phyloP scores from a whole-genome alignment of 2,888 invertebrate species.

The Trichogramma dendrolimi region DNA sequence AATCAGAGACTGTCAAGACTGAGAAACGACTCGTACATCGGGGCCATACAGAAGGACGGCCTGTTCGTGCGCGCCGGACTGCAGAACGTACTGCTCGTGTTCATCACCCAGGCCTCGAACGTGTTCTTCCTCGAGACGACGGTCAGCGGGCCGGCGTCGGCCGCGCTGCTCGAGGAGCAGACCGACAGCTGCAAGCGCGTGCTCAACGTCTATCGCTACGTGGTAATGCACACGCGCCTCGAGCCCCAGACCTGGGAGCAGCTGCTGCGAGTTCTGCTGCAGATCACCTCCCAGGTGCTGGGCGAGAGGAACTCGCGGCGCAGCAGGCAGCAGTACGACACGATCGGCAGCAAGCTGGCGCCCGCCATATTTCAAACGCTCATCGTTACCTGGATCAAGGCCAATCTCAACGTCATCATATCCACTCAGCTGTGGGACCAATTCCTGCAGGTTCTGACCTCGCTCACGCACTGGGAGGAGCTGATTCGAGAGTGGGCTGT shows the following conservation, averaged over 20 bases:
- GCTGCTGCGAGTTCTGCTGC: conserved; percentile 67
- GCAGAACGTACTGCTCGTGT: conserved; percentile 80
- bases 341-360: conserved; percentile 71
- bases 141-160: conserved; percentile 52
- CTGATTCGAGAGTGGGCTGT: conserved; percentile 94
- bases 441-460: conserved; percentile 80
- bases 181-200: conserved; percentile 95
- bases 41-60: conserved; percentile 77
- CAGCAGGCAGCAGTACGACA: conserved; percentile 61
- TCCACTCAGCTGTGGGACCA: conserved; percentile 89
- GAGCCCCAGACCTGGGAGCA: conserved; percentile 84
- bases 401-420: conserved; percentile 89
- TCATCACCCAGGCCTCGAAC: conserved; percentile 92
- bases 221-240: conserved; percentile 95
- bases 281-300: conserved; percentile 86
- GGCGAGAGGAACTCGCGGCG: conserved; percentile 73
- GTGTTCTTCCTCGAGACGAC: conserved; percentile 76
- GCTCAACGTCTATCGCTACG: conserved; percentile 90
- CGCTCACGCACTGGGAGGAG: conserved; percentile 90
- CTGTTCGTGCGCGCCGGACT: conserved; percentile 76
- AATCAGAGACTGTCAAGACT: conserved; percentile 55
- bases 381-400: conserved; percentile 97
- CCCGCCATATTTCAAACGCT: conserved; percentile 88
- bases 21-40: conserved; percentile 81
- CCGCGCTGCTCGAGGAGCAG: conserved; percentile 81